phyloP scores from a whole-genome alignment of 2,888 invertebrate species.

The Sipunculus nudus region DNA sequence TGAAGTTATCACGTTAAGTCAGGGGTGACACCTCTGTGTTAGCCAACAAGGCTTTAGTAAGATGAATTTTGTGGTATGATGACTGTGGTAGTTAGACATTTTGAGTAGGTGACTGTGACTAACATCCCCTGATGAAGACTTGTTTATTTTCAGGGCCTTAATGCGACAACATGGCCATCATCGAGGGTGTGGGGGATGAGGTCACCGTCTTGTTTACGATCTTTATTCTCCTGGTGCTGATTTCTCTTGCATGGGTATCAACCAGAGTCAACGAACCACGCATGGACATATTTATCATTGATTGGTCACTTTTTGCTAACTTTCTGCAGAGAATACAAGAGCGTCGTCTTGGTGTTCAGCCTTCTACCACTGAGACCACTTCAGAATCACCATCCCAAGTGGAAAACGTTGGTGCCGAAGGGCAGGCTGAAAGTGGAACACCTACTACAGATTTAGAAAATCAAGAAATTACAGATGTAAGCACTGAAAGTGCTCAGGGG shows the following conservation, averaged over 20 bases:
- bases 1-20: too few relatives aligned
- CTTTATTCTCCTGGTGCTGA: constrained; percentile 70
- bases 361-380: background rate
- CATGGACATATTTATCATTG: constrained; percentile 54
- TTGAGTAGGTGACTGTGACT: too few relatives aligned
- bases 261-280: constrained; percentile 77
- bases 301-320: constrained; percentile 23
- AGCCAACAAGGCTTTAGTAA: too few relatives aligned
- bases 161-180: constrained; percentile 71
- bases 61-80: too few relatives aligned
- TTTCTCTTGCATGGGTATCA: constrained; percentile 79
- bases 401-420: background rate
- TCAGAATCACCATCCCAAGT: background rate
- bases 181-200: constrained; percentile 86
- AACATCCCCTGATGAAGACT: too few relatives aligned
- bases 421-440: too few relatives aligned
- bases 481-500: too few relatives aligned
- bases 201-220: constrained; percentile 78
- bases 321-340: constrained; percentile 7
- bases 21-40: too few relatives aligned
- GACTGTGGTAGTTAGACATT: too few relatives aligned
- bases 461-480: too few relatives aligned
- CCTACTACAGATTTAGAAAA: too few relatives aligned
- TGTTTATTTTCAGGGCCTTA: too few relatives aligned
- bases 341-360: background rate